These are phyloP conservation scores for Saguinus imperator DNA, from an alignment of 2,113 vertebrate genomes.

Conservation along the genomic window DNA sequence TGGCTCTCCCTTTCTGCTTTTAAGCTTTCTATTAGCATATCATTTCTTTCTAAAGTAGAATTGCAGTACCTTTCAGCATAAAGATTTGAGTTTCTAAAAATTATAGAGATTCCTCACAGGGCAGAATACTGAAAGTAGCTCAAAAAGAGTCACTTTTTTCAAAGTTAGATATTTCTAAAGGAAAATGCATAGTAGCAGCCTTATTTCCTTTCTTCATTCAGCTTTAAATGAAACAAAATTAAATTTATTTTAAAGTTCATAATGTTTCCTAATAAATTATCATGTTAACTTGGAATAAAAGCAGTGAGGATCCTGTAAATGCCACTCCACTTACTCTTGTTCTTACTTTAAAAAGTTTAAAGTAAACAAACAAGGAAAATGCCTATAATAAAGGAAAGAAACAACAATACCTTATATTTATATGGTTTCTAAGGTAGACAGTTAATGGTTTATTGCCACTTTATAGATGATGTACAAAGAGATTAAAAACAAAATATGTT, in stretches of 20 bases:
- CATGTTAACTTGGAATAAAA: not conserved
- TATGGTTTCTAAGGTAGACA: not conserved
- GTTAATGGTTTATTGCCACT: not conserved
- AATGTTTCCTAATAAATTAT: constrained; percentile 20
- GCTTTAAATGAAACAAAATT: not conserved
- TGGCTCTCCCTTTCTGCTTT: not conserved
- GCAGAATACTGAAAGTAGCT: not conserved
- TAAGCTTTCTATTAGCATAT: not conserved
- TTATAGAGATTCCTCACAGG: not conserved
- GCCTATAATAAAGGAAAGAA: not conserved
- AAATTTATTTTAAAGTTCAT: constrained; percentile 32
- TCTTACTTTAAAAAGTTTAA: not conserved
- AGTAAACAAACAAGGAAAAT: not conserved
- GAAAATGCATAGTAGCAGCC: not conserved
- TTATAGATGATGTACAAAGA: not conserved
- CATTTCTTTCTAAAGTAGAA: not conserved
- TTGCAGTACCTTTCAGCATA: not conserved
- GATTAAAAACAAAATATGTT: not conserved
- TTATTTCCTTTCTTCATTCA: not conserved
- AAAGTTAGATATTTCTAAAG: not conserved
- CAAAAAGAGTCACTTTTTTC: not conserved
- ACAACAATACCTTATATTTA: not conserved
- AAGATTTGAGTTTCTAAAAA: constrained; percentile 11
- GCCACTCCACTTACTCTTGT: not conserved
- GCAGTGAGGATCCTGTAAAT: not conserved